Base-by-base conservation (phyloP, 2,888 invertebrate species). In the Clusia tigrina region DNA sequence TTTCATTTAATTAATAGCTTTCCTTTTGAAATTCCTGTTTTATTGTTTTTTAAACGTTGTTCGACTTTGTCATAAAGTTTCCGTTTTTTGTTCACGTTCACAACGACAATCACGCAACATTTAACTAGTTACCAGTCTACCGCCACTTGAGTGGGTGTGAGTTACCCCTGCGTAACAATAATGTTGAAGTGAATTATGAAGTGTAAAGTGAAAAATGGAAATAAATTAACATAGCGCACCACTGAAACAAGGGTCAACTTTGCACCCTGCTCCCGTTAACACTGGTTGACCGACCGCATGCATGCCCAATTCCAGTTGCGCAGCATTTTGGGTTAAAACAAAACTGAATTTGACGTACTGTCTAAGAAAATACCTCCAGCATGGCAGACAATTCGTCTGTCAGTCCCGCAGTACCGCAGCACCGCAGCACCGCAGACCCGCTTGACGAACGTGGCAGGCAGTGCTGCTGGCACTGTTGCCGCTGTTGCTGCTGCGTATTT, bases 11-110 rank as follows among this genome's bases (percentile, higher is more conserved):
- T 32, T 32, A 32, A 32, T 9, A 32, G 12, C 6, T 32, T 32
- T 32, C 22, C 42, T 24, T 9, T 42, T n/a, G 60, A 52, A 37
- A 48, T 48, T 54, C 68, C 71, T 74, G 69, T 74, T 78, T 76
- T 77, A 77, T 77, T 77, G 77, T 74, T 74, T 74, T 77, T 78
- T 77, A 77, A 77, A 77, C 77, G 77, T 71, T 77, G 68, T 70
- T 73, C 76, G 76, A 77, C 77, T 75, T 75, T 77, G 76, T 71
- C 66, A 65, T 58, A 63, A 67, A 15, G 18, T 18, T 6, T 32
- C 22, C 51, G 22, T 55, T 55, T 2, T 20, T 48, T 58, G 17
- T 5, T 18, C 2, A 23, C 55, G 15, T 24, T 32, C 18, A 56
- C 52, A 25, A 61, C 54, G 12, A 15, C 10, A 54, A 54, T 48